Evolutionary conservation across 2,888 invertebrate species (phyloP).

Genomic region (Pristionchus fissidentatus): DNA sequence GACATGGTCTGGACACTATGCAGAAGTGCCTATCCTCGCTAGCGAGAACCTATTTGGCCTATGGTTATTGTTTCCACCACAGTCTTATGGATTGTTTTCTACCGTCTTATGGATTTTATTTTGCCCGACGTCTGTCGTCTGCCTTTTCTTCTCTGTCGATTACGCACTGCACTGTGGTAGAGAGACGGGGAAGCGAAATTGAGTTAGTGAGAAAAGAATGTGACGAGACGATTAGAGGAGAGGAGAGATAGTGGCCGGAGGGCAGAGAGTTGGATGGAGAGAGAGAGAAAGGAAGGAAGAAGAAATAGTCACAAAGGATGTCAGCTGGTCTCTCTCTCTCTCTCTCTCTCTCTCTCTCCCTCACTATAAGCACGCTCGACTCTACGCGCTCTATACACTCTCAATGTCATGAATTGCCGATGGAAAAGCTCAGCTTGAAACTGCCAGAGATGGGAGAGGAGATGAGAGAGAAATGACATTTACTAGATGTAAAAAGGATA

Average conservation of each 20-base stretch:
- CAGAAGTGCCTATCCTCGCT: no score
- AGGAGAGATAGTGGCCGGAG: no score
- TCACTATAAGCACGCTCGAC: not conserved
- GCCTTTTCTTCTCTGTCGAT: not conserved
- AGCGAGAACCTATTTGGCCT: no score
- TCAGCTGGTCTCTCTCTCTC: slow-evolving; percentile 2
- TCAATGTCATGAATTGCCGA: slow-evolving; percentile 8
- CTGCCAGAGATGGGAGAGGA: not conserved
- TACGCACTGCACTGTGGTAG: not conserved
- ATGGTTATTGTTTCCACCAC: no score
- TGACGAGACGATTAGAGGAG: not conserved
- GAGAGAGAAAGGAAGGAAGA: not conserved
- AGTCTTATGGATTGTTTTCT: no score
- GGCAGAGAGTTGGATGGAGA: no score
- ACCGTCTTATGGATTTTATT: no score
- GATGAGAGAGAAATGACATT: not conserved
- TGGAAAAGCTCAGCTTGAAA: not conserved
- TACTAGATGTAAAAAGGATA: no score
- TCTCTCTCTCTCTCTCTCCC: slow-evolving; percentile 16
- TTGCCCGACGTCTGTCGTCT: not conserved
- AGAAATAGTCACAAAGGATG: not conserved
- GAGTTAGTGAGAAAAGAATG: not conserved
- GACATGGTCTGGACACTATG: no score
- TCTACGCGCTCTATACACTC: not conserved
- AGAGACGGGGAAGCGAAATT: slow-evolving; percentile 2